phyloP scores from a whole-genome alignment of 2,888 invertebrate genomes.

The Drosophila neoperkinsi region DNA sequence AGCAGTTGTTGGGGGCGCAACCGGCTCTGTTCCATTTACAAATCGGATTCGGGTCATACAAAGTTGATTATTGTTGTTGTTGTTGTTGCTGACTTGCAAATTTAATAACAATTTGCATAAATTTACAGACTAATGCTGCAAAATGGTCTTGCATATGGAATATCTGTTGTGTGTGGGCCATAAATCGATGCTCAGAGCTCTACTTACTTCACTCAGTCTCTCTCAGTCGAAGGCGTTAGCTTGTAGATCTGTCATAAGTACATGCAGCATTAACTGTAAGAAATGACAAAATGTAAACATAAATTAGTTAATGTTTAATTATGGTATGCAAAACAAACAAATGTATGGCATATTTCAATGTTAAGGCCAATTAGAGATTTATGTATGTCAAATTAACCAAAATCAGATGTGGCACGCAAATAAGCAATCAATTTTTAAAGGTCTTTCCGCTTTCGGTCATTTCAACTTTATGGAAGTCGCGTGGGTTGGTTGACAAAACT shows the following conservation, averaged over 20 bases:
- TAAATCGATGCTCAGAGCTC: conserved; percentile 11
- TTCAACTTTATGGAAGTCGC: conserved; percentile 42
- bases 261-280: conserved; percentile 74
- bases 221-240: conserved; percentile 61
- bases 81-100: conserved; percentile 28
- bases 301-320: conserved; percentile 37
- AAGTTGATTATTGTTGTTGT: conserved; percentile 29
- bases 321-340: conserved; percentile 12
- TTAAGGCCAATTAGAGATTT: conserved; percentile 56
- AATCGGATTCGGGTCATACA: conserved; percentile 58
- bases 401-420: conserved; percentile 30
- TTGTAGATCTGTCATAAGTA: conserved; percentile 65
- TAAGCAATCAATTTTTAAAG: conserved; percentile 45
- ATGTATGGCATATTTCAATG: conserved; percentile 58
- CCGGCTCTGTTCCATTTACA: conserved; percentile 57
- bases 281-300: conserved; percentile 17
- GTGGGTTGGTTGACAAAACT: conserved; percentile 47
- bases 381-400: conserved; percentile 18
- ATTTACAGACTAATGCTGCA: conserved; percentile 47
- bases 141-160: conserved; percentile 19
- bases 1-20: conserved; percentile 16
- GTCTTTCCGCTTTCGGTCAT: conserved; percentile 38
- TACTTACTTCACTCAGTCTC: conserved; percentile 68
- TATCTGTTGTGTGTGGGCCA: conserved; percentile 27
- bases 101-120: conserved; percentile 72